These are phyloP conservation scores for Pterocles orientalis DNA, from an alignment of 2,113 vertebrate genomes.

Conservation along the genomic window DNA sequence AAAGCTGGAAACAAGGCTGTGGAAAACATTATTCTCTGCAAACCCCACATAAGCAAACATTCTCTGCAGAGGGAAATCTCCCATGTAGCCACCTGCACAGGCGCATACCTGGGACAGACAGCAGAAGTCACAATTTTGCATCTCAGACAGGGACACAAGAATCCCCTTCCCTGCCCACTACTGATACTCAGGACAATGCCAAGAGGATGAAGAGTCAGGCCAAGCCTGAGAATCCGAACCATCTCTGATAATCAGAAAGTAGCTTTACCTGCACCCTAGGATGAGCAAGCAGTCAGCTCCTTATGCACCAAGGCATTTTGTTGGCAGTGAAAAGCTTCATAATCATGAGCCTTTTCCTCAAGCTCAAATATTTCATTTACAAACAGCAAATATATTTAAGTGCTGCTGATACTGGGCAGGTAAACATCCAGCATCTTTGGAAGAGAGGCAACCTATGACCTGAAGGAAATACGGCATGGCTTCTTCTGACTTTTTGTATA, in stretches of 20 bases:
- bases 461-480: neutral
- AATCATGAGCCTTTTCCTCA: neutral
- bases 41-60: neutral
- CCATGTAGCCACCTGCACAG: too few relatives aligned
- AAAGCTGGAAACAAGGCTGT: neutral
- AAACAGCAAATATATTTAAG: neutral
- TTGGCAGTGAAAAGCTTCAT: neutral
- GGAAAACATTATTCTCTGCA: neutral
- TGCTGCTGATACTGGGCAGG: neutral
- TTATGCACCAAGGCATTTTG: neutral
- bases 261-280: neutral
- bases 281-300: neutral
- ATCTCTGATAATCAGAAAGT: neutral
- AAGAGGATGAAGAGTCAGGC: neutral
- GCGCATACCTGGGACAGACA: fast-evolving
- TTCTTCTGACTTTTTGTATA: neutral
- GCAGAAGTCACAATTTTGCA: neutral
- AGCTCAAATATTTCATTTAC: neutral
- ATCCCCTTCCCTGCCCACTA: neutral
- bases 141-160: neutral
- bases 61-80: neutral
- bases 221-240: neutral
- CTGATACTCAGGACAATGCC: neutral
- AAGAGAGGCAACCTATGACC: neutral
- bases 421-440: neutral